These are phyloP conservation scores for Idaea dimidiata DNA, from an alignment of 2,888 invertebrate species.

Conservation along the genomic window DNA sequence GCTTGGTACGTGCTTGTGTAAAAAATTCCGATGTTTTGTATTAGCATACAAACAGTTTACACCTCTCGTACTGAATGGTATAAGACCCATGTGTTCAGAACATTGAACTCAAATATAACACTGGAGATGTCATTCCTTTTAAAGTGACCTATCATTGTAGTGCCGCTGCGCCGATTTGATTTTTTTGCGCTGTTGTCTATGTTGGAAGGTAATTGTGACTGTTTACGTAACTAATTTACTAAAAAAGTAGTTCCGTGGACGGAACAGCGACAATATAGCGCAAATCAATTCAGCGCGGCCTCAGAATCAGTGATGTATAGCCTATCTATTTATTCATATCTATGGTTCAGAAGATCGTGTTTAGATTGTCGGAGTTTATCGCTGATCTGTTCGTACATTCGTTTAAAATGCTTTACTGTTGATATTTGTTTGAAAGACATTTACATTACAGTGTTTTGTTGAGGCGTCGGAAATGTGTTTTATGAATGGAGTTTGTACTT, in stretches of 20 bases:
- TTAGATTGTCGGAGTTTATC: constrained; percentile 41
- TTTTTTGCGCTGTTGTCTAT: too few relatives aligned
- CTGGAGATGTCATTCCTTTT: too few relatives aligned
- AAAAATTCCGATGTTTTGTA: constrained; percentile 8
- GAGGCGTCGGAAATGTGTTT: neutral
- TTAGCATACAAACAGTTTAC: constrained; percentile 37
- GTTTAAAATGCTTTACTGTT: constrained; percentile 12
- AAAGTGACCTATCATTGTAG: too few relatives aligned
- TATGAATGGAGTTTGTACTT: constrained; percentile 1
- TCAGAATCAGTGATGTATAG: too few relatives aligned
- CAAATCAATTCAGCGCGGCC: too few relatives aligned
- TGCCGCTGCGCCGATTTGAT: too few relatives aligned
- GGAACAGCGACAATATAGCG: too few relatives aligned
- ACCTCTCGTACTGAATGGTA: constrained; percentile 43
- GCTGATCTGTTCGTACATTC: constrained; percentile 24
- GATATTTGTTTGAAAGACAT: constrained; percentile 15
- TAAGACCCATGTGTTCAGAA: constrained; percentile 38
- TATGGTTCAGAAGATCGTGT: constrained; percentile 42
- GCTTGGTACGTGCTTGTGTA: neutral
- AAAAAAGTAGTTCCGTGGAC: too few relatives aligned
- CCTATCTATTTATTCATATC: too few relatives aligned
- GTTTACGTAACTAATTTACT: too few relatives aligned
- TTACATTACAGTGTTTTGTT: neutral
- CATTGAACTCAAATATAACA: too few relatives aligned
- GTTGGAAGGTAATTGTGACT: too few relatives aligned